phyloP scores from a whole-genome alignment of 2,113 vertebrate species.

The Bos taurus region DNA sequence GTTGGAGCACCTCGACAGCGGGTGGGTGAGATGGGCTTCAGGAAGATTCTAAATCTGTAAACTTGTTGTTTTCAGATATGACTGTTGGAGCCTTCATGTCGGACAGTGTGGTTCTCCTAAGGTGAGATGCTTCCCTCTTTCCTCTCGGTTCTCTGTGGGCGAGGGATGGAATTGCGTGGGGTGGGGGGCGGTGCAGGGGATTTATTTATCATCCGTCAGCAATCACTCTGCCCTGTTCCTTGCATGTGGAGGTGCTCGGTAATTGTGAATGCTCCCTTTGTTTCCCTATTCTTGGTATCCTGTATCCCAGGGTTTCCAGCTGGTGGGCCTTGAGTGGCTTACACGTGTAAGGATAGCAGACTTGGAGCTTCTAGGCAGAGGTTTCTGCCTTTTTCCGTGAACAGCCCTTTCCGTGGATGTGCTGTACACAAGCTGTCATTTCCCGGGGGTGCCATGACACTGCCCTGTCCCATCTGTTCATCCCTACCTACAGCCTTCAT shows the following conservation, averaged over 20 bases:
- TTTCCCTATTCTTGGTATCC: background rate
- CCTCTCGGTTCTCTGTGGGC: fast-evolving
- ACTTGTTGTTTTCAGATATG: slow-evolving; percentile 87
- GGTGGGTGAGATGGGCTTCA: background rate
- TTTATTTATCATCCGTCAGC: fast-evolving
- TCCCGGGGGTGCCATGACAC: background rate
- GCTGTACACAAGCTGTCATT: fast-evolving
- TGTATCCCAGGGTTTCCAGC: background rate
- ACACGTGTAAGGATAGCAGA: background rate
- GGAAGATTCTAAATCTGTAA: slow-evolving; percentile 48
- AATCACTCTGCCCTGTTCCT: background rate
- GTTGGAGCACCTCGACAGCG: background rate
- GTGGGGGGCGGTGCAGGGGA: no score
- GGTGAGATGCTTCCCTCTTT: slow-evolving; percentile 82
- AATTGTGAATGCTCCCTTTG: background rate
- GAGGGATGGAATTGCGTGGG: background rate
- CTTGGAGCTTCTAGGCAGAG: background rate
- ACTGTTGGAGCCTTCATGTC: slow-evolving; percentile 96
- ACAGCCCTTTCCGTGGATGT: background rate
- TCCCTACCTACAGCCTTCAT: background rate
- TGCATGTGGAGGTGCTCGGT: background rate
- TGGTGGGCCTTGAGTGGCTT: background rate
- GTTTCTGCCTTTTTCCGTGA: background rate
- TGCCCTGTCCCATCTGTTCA: background rate
- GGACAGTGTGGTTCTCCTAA: slow-evolving; percentile 92